A percentile compares a stretch with the other conserved stretches of the same genome.
phyloP scores from a whole-genome alignment of 1,140 invertebrate species.

The Goniozus legneri region DNA sequence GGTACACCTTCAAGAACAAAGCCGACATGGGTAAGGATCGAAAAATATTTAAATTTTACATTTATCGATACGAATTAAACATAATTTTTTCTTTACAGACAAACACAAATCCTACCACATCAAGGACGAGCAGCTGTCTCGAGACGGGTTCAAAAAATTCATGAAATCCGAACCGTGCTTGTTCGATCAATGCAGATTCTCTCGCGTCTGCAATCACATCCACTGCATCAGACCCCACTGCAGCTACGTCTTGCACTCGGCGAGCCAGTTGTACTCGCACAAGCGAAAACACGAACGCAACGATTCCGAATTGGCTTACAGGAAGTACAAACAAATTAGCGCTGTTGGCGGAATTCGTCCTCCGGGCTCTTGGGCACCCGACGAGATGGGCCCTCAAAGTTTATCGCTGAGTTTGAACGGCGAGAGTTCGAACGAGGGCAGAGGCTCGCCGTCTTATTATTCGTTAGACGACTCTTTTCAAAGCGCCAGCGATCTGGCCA shows the following conservation, averaged over 20 bases:
- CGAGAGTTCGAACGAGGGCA: conserved; percentile 54
- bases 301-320: conserved; percentile 80
- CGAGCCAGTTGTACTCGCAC: conserved; percentile 95
- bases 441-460: conserved; percentile 50
- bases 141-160: conserved; percentile 98
- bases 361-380: conserved; percentile 30
- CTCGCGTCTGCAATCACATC: conserved; percentile 94
- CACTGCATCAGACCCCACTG: conserved; percentile 95
- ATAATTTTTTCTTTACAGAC: conserved; percentile 62
- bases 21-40: conserved; percentile 92
- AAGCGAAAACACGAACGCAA: conserved; percentile 95
- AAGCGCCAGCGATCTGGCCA: conserved; percentile 48
- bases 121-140: conserved; percentile 91
- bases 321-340: conserved; percentile 69
- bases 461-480: conserved; percentile 52
- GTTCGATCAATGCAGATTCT: conserved; percentile 89
- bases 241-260: conserved; percentile 93
- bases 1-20: conserved; percentile 98
- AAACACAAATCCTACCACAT: conserved; percentile 99
- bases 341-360: conserved; percentile 28
- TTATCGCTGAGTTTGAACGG: conserved; percentile 48
- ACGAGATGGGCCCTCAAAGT: conserved; percentile 36
- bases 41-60: background rate
- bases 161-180: conserved; percentile 95
- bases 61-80: background rate